Evolutionary conservation across 2,113 vertebrate species (phyloP).

Genomic region (Oxyura jamaicensis): DNA sequence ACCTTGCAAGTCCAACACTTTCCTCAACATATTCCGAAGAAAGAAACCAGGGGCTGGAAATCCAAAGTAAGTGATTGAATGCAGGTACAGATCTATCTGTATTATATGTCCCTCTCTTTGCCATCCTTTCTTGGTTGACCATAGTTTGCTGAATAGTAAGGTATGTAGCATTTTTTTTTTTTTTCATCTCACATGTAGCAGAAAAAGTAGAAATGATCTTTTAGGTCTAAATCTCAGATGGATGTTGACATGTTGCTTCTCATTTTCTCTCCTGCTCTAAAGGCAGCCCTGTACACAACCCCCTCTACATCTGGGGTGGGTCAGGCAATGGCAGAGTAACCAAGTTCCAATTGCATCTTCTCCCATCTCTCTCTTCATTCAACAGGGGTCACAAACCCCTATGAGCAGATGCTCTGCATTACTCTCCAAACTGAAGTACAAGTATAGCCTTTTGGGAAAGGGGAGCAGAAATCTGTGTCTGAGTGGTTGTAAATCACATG

Average conservation of each 20-base stretch:
- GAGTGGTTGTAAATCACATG: background rate
- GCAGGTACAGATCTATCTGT: background rate
- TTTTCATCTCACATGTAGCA: background rate
- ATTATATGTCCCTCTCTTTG: background rate
- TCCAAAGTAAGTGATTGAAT: constrained; percentile 83
- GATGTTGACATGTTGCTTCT: background rate
- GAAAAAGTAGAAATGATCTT: background rate
- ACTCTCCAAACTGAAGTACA: background rate
- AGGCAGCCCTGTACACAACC: background rate
- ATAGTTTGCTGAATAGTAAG: constrained; percentile 15
- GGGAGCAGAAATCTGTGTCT: background rate
- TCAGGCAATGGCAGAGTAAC: background rate
- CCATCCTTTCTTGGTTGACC: background rate
- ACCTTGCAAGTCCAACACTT: constrained; percentile 90
- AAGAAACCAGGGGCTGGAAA: constrained; percentile 91
- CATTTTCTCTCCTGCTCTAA: background rate
- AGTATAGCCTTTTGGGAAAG: background rate
- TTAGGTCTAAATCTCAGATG: background rate
- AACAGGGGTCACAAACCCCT: accelerated
- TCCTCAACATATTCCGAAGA: constrained; percentile 96
- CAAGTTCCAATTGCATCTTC: background rate
- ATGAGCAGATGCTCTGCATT: background rate
- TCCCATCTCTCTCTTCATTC: background rate
- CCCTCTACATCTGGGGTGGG: background rate
- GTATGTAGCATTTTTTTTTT: constrained; percentile 1